Evolutionary conservation across 1,140 invertebrate species (phyloP).

Genomic region (Onthophagus taurus): DNA sequence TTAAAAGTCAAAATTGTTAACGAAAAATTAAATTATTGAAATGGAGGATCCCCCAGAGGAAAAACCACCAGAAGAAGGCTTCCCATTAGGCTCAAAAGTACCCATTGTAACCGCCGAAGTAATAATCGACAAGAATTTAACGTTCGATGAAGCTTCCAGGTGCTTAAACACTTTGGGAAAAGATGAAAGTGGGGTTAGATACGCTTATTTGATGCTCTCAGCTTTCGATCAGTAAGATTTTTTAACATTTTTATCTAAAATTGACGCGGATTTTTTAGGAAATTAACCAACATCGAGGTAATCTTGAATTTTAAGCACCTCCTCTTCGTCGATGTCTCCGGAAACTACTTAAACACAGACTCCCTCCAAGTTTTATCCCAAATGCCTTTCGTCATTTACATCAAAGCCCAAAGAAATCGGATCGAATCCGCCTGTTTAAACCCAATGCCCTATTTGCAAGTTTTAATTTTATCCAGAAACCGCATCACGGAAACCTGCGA

Average conservation of each 20-base stretch:
- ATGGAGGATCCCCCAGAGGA: too few species aligned
- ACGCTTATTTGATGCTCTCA: constrained; percentile 34
- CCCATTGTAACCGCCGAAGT: constrained; percentile 12
- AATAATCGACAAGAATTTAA: constrained; percentile 30
- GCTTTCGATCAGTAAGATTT: constrained; percentile 20
- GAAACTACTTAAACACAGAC: constrained; percentile 40
- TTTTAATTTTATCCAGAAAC: constrained; percentile 42
- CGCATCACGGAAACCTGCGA: constrained; percentile 38
- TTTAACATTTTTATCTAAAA: neutral
- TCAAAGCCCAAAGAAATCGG: constrained; percentile 43
- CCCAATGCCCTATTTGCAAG: constrained; percentile 44
- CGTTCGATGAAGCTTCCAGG: constrained; percentile 33
- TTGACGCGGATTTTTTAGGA: constrained; percentile 25
- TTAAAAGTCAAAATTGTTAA: too few species aligned
- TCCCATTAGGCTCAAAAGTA: too few species aligned
- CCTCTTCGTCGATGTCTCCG: constrained; percentile 44
- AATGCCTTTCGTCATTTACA: constrained; percentile 41
- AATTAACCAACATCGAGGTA: constrained; percentile 40
- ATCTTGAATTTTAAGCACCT: constrained; percentile 42
- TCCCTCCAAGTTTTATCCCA: constrained; percentile 39
- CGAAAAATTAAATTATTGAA: too few species aligned
- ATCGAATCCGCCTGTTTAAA: constrained; percentile 39
- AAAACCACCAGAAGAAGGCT: neutral
- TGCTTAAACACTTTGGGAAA: constrained; percentile 32
- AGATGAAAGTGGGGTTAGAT: constrained; percentile 33